Percentiles rank a stretch among this genome's conserved stretches.
phyloP scores from a whole-genome alignment of 2,113 vertebrate genomes.

The Labeo rohita region DNA sequence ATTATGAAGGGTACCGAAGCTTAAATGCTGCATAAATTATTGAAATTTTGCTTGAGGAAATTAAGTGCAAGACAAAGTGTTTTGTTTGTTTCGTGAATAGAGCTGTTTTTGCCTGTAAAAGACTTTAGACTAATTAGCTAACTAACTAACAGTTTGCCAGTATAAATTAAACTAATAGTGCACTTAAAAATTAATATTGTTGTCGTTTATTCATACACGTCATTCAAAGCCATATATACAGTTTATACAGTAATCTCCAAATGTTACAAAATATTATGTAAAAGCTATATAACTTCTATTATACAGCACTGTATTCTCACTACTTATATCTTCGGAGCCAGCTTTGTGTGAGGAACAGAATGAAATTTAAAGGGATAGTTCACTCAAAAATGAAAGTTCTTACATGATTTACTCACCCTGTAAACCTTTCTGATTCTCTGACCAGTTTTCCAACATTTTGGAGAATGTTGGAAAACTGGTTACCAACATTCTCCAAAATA shows the following conservation, averaged over 20 bases:
- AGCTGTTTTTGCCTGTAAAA: neutral
- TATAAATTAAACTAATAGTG: neutral
- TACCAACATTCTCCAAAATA: neutral
- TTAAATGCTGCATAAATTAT: conserved; percentile 15
- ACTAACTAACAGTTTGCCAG: neutral
- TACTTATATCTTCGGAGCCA: no score
- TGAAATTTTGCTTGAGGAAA: neutral
- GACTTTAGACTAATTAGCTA: neutral
- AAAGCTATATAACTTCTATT: neutral
- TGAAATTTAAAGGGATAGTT: neutral
- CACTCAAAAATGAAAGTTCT: neutral
- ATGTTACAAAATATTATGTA: neutral
- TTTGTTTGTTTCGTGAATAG: neutral
- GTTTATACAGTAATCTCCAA: neutral
- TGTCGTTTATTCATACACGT: neutral
- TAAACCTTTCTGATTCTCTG: neutral
- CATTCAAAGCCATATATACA: neutral
- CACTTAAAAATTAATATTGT: neutral
- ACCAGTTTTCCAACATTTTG: no score
- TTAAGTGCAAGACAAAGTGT: neutral
- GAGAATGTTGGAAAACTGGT: no score
- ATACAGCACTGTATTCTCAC: neutral
- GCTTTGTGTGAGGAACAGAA: neutral
- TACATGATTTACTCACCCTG: neutral
- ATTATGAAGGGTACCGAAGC: neutral